phyloP scores from a whole-genome alignment of 2,888 invertebrate species.

The Saturnia japonica region DNA sequence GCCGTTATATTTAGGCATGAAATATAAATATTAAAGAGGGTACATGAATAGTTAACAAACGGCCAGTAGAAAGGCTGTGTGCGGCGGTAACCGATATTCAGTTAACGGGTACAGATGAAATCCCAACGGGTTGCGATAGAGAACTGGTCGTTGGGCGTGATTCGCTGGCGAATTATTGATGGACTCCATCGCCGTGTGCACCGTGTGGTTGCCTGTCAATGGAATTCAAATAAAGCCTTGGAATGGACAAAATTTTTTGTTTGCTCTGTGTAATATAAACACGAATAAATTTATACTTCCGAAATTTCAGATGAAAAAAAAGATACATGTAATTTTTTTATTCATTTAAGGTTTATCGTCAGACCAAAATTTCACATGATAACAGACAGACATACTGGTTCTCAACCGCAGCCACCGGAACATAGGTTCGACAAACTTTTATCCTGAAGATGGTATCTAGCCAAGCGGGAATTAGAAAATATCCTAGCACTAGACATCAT shows the following conservation, averaged over 20 bases:
- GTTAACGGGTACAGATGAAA: slow-evolving; percentile 12
- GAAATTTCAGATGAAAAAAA: background rate
- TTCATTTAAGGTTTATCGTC: no score
- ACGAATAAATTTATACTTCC: background rate
- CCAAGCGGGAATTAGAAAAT: no score
- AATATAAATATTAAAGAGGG: slow-evolving; percentile 2
- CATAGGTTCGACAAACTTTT: no score
- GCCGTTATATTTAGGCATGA: background rate
- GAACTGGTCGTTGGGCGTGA: slow-evolving; percentile 45
- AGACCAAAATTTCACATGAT: no score
- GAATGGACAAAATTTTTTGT: background rate
- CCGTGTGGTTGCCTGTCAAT: slow-evolving; percentile 10
- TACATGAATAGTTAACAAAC: slow-evolving; percentile 19
- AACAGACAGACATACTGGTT: no score
- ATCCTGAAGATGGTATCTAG: no score
- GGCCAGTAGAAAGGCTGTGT: slow-evolving; percentile 13
- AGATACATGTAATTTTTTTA: background rate
- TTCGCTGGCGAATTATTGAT: slow-evolving; percentile 53
- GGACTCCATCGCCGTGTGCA: slow-evolving; percentile 38
- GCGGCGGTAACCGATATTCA: slow-evolving; percentile 12
- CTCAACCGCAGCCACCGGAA: no score
- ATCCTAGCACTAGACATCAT: no score
- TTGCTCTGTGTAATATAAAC: background rate
- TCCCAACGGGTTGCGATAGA: slow-evolving; percentile 37
- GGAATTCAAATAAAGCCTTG: slow-evolving; percentile 5